A percentile compares a stretch with the other conserved stretches of the same genome.
These are phyloP conservation scores for Prolemur simus DNA, from an alignment of 2,113 vertebrate species.

Conservation along the genomic window DNA sequence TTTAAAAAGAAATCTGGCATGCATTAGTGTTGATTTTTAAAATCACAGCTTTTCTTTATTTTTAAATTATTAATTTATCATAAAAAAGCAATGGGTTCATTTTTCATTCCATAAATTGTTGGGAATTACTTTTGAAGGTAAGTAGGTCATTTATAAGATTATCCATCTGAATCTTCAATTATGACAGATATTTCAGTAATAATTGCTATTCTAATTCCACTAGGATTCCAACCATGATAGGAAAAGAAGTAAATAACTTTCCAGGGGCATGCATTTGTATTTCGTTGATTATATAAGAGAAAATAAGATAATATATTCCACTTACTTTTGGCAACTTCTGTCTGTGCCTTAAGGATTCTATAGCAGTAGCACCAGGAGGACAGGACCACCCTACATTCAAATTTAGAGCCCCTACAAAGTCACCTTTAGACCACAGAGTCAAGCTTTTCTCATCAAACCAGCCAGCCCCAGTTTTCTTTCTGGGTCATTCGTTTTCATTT, in stretches of 20 bases:
- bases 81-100: conserved; percentile 2
- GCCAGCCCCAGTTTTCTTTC: neutral
- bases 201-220: conserved; percentile 34
- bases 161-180: neutral
- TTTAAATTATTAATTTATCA: conserved; percentile 22
- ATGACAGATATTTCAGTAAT: neutral
- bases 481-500: neutral
- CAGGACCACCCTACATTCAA: neutral
- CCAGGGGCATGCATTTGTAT: neutral
- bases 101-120: neutral
- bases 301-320: neutral
- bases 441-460: neutral
- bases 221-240: neutral
- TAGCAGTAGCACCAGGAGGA: too few relatives aligned
- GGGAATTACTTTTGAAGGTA: conserved; percentile 29
- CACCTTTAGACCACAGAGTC: neutral
- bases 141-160: conserved; percentile 6
- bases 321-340: neutral
- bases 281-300: neutral
- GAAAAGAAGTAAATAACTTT: neutral
- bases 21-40: neutral
- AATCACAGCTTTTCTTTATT: neutral
- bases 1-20: neutral
- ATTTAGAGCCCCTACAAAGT: neutral
- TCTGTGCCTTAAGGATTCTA: neutral